Conservation (phyloP, 2,797 vertebrate genomes). For the Oreochromis grahami region DNA sequence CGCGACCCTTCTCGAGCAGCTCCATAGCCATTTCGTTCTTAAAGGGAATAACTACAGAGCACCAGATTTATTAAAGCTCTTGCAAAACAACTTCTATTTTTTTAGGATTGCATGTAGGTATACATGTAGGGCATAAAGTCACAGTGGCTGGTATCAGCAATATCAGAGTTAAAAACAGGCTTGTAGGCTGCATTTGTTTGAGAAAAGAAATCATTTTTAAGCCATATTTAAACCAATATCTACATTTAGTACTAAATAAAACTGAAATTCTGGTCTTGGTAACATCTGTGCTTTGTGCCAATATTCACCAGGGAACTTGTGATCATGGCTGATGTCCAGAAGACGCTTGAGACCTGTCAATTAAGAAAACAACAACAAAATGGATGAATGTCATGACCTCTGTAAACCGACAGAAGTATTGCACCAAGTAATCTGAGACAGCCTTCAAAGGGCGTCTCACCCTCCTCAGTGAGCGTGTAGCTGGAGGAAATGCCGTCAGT, state of each 20-base stretch:
- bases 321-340: slow-evolving; percentile 90
- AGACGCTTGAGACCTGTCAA: slow-evolving; percentile 87
- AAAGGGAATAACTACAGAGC: slow-evolving; percentile 85
- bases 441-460: slow-evolving; percentile 69
- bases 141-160: not conserved
- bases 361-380: slow-evolving; percentile 6
- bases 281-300: not conserved
- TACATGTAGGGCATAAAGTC: not conserved
- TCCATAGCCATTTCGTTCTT: slow-evolving; percentile 89
- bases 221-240: not conserved
- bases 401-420: not conserved
- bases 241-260: not conserved
- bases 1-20: slow-evolving; percentile 93
- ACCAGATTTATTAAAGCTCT: not conserved
- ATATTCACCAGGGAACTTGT: slow-evolving; percentile 92
- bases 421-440: not conserved
- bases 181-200: not conserved
- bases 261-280: not conserved
- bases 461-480: slow-evolving; percentile 91
- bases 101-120: not conserved
- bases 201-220: not conserved
- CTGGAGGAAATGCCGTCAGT: slow-evolving; percentile 92
- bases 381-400: not conserved
- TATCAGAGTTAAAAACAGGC: not conserved
- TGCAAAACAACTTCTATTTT: not conserved